phyloP scores from a whole-genome alignment of 35 echinoderm and acorn worm species.

The Anneissia japonica region DNA sequence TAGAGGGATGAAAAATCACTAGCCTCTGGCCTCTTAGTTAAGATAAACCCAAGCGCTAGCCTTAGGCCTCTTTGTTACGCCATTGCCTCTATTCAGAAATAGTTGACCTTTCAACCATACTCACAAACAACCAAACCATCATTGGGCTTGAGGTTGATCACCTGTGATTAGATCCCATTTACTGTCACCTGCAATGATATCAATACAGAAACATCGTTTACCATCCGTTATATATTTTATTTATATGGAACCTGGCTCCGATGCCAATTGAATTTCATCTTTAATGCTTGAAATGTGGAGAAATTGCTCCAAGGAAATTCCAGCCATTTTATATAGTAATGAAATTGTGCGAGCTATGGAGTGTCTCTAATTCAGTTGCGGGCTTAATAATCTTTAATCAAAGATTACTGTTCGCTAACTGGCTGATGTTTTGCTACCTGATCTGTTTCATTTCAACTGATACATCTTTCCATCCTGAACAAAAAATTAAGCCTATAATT shows the following conservation, averaged over 20 bases:
- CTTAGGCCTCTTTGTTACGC: too few relatives aligned
- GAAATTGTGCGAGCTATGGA: neutral
- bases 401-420: neutral
- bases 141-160: neutral
- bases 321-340: neutral
- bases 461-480: too few relatives aligned
- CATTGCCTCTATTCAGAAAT: too few relatives aligned
- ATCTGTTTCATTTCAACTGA: neutral
- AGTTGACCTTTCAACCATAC: neutral
- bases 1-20: too few relatives aligned
- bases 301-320: neutral
- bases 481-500: too few relatives aligned
- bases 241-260: neutral
- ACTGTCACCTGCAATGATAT: neutral
- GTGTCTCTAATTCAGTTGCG: neutral
- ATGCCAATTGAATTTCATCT: neutral
- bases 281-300: neutral
- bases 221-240: neutral
- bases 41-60: too few relatives aligned
- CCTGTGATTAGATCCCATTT: neutral
- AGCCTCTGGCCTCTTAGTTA: too few relatives aligned
- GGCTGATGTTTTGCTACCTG: neutral
- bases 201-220: neutral
- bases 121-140: neutral
- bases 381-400: neutral